phyloP scores from a whole-genome alignment of 2,797 vertebrate genomes.

The Xiphorhynchus erythropygius region DNA sequence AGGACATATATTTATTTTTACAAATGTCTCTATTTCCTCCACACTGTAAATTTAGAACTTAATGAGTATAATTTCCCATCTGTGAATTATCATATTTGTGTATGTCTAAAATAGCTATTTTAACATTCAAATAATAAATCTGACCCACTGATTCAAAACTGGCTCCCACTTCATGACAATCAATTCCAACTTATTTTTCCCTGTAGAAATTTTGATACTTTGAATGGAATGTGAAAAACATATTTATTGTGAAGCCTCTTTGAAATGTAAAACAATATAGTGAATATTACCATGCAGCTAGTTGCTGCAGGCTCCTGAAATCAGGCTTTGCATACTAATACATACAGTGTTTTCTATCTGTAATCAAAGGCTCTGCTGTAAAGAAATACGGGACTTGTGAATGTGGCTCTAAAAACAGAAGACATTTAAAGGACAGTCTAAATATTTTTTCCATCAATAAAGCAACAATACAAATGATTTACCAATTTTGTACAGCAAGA shows the following conservation, averaged over 20 bases:
- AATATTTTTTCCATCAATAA: slow-evolving; percentile 41
- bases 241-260: slow-evolving; percentile 51
- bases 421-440: slow-evolving; percentile 40
- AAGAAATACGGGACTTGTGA: neutral
- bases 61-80: slow-evolving; percentile 62
- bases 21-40: slow-evolving; percentile 47
- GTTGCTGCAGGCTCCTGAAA: slow-evolving; percentile 61
- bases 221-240: slow-evolving; percentile 26
- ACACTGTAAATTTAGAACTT: slow-evolving; percentile 60
- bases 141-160: slow-evolving; percentile 53
- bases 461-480: slow-evolving; percentile 43
- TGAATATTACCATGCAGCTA: slow-evolving; percentile 39
- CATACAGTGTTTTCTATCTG: slow-evolving; percentile 26
- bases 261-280: slow-evolving; percentile 60
- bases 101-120: slow-evolving; percentile 46
- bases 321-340: slow-evolving; percentile 64
- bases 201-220: slow-evolving; percentile 28
- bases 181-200: slow-evolving; percentile 27
- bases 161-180: slow-evolving; percentile 19
- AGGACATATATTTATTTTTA: slow-evolving; percentile 57
- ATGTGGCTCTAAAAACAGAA: slow-evolving; percentile 39
- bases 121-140: slow-evolving; percentile 47
- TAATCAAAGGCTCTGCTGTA: slow-evolving; percentile 43
- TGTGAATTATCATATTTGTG: slow-evolving; percentile 63
- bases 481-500: neutral